Evolutionary conservation across 2,888 invertebrate species (phyloP), one percentile per base, ranked within the genome.

Genomic region (Melanotus villosus): DNA sequence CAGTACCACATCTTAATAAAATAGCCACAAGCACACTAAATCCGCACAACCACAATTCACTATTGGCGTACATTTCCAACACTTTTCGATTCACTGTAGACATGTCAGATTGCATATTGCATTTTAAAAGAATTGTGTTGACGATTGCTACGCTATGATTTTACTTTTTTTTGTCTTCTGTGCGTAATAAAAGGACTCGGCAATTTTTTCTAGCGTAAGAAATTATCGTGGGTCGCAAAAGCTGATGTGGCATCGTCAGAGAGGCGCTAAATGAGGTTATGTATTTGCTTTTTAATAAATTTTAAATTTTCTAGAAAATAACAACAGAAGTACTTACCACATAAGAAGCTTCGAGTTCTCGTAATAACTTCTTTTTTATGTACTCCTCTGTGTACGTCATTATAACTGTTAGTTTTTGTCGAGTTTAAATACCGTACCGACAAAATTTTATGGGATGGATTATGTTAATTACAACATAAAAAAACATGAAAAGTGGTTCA

Each of bases 1-100:
- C 91, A 50, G 94, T 89, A 76, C 91, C 90, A 86, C 92, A 90
- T 78, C 95, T 88, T 75, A 96, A 83, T 63, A 93, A 82, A 69
- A 91, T 78, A 14, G 90, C 88, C 59, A 89, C 85, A 63, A 90
- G 80, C 62, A 89, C 80, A 43, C 90, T 89, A 67, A 89, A 87
- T 58, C 87, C 75, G 26, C 82, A 79, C 58, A 84, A 71, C 80
- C 81, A 83, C 21, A 76, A 75, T 73, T 83, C 82, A 71, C 81
- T 79, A 75, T 78, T 78, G 21, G 70, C 34, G 16, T 75, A 75
- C 80, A 82, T 81, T 54, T 16, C 16, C 12, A 9, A 1, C 1
- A n/a, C 7, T 32, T 3, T 9, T 1, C 34, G n/a, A n/a, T n/a
- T 71, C 73, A 12, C 7, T 34, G n/a, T 1, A 32, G 26, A 26